These are phyloP conservation scores for rabbit (Oryctolagus cuniculus) DNA, from an alignment of 2,113 vertebrate genomes.

Conservation along the genomic window DNA sequence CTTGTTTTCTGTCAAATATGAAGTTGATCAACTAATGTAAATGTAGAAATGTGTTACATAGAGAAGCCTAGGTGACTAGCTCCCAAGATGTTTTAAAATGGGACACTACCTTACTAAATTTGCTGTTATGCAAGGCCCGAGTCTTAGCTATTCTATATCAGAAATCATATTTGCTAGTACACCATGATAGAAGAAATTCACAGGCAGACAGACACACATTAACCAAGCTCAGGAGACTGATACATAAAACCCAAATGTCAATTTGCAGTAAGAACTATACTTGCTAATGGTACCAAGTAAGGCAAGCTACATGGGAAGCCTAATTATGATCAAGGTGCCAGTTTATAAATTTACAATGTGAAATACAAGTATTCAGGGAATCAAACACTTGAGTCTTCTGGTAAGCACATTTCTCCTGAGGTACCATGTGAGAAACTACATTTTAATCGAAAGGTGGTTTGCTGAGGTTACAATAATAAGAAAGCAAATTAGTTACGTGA, in stretches of 20 bases:
- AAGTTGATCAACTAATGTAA: neutral
- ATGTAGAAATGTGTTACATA: neutral
- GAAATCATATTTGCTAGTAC: neutral
- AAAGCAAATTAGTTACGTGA: conserved; percentile 40
- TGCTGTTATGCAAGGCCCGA: neutral
- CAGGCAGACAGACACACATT: neutral
- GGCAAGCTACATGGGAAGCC: conserved; percentile 8
- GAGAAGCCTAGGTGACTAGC: neutral
- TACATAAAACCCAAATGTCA: conserved; percentile 12
- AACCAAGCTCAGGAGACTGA: neutral
- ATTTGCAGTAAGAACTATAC: conserved; percentile 33
- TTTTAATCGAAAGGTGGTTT: conserved; percentile 7
- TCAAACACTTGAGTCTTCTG: neutral
- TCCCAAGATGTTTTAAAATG: neutral
- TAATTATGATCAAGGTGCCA: conserved; percentile 58
- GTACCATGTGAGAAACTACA: neutral
- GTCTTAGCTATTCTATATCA: neutral
- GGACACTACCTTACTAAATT: neutral
- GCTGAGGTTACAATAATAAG: conserved; percentile 32
- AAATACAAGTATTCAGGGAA: neutral
- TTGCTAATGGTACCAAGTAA: conserved; percentile 5
- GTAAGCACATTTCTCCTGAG: neutral
- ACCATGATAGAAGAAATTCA: neutral
- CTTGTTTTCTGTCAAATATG: neutral
- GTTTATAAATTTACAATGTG: conserved; percentile 38